phyloP scores from a whole-genome alignment of 2,888 invertebrate species.

The Saturnia pavonia region DNA sequence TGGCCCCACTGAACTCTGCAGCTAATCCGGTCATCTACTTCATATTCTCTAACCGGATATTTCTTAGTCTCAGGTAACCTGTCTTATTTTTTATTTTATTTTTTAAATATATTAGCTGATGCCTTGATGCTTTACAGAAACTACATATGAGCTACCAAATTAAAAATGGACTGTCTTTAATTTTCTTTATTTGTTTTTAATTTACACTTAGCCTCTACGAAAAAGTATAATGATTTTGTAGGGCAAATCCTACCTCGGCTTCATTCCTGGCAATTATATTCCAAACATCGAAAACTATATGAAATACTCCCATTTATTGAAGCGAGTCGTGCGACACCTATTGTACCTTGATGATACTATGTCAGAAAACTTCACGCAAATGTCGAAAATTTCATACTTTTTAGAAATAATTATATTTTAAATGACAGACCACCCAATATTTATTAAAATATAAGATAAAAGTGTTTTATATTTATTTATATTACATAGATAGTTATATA shows the following conservation, averaged over 20 bases:
- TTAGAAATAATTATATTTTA: neutral
- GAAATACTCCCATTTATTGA: neutral
- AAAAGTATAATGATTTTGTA: neutral
- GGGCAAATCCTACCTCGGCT: neutral
- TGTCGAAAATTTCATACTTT: too few species aligned
- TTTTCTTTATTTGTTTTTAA: neutral
- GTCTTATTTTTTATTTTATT: neutral
- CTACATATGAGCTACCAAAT: neutral
- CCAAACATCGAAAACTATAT: neutral
- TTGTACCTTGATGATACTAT: neutral
- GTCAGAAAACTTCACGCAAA: neutral
- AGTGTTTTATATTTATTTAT: neutral
- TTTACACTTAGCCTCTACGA: neutral
- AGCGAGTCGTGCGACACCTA: neutral
- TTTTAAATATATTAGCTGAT: neutral
- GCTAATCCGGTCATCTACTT: slow-evolving; percentile 97
- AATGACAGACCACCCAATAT: too few species aligned
- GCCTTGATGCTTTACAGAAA: neutral
- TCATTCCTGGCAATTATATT: neutral
- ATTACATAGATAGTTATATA: neutral
- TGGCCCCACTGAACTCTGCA: slow-evolving; percentile 95
- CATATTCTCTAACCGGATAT: slow-evolving; percentile 94
- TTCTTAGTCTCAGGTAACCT: slow-evolving; percentile 89
- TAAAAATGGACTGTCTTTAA: neutral
- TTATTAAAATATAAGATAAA: neutral